These are phyloP conservation scores for Bombus soroeensis DNA, from an alignment of 1,140 invertebrate genomes.

Conservation along the genomic window DNA sequence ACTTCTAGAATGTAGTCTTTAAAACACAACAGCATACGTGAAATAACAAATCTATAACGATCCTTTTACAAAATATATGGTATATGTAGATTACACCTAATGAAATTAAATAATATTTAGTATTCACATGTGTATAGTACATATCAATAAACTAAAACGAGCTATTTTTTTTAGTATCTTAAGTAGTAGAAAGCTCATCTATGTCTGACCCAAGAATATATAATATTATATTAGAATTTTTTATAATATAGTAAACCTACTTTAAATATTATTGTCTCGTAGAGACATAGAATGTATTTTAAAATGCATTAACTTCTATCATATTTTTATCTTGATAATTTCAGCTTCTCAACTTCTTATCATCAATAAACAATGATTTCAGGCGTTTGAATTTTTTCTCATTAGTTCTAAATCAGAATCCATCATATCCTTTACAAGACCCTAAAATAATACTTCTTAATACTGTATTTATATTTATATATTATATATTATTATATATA, in stretches of 20 bases:
- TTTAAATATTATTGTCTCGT: constrained; percentile 32
- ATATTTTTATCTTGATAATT: no score
- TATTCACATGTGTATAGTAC: background rate
- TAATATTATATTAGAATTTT: background rate
- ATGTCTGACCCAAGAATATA: background rate
- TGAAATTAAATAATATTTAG: constrained; percentile 1
- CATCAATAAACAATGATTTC: constrained; percentile 62
- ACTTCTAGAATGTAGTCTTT: background rate
- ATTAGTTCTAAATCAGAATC: constrained; percentile 96
- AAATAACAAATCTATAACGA: background rate
- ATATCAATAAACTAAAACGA: background rate
- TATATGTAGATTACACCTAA: background rate
- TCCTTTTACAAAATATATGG: background rate
- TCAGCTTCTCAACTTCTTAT: background rate
- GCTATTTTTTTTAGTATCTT: background rate
- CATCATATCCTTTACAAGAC: constrained; percentile 98
- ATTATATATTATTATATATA: constrained; percentile 20
- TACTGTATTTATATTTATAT: background rate
- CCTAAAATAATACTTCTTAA: constrained; percentile 82
- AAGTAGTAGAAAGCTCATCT: background rate
- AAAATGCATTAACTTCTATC: constrained; percentile 23
- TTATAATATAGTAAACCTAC: constrained; percentile 20
- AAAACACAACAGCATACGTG: background rate
- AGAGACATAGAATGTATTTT: constrained; percentile 39
- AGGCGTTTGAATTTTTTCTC: constrained; percentile 95